Base-by-base conservation (phyloP, 2,888 invertebrate species). In the Chelonus formosanus region DNA sequence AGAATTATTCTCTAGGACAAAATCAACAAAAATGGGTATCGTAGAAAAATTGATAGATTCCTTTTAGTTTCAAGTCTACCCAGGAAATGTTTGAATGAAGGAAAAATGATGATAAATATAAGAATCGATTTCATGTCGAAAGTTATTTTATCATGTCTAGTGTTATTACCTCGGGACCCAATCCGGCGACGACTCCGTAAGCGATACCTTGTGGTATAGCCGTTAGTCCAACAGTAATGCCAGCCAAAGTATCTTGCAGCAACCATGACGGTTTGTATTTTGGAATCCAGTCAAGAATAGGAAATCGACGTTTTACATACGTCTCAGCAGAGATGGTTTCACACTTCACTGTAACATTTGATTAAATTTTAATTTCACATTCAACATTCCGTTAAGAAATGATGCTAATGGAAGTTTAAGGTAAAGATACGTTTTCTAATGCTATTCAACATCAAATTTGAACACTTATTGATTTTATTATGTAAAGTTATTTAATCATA, bases 191-290 rank as follows among this genome's bases (percentile, higher is more conserved):
- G 3, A 89, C 86, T 1, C 93, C 93, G 76, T 93, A 93, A 0
- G 94, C 94, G 61, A 94, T 93, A 3, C 92, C 93, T 85, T 94
- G 94, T 0, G 94, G 93, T 75, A 94, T 92, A 8, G 91, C 91
- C 0, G 94, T 94, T 3, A 94, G 83, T 10, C 91, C 92, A 3
- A 94, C 85, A 1, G 94, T 94, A 52, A 94, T 81, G 75, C 96
- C 96, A 32, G 96, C 96, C 63, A 96, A 89, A 65, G 90, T 81
- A 80, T 97, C 97, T 67, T 92, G 89, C 52, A 92, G 77, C n/a
- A 94, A 82, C 78, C 80, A 80, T 53, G 73, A 10, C 8, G 63
- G 52, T 60, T 71, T 74, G 67, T 80, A 80, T 4, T 52, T 56
- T n/a, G 70, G 71, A 20, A 68, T 4, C 78, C 79, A 80, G 6